Conservation (phyloP, 2,797 vertebrate genomes). For the Aratinga solstitialis region DNA sequence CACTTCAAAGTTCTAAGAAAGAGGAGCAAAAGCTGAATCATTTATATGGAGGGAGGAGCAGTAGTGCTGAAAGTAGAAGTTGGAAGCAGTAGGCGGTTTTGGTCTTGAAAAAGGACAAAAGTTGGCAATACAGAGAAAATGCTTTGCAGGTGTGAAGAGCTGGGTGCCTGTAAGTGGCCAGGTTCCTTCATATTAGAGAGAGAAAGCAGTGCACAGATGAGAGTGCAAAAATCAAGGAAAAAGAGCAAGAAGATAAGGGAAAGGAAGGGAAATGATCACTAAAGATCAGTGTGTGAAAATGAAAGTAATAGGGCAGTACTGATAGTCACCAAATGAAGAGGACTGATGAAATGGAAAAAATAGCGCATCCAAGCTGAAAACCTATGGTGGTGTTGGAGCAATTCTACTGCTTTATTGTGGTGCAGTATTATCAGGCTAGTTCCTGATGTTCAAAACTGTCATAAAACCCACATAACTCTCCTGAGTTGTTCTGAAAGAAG, state of each 20-base stretch:
- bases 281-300: not conserved
- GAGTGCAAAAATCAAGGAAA: not conserved
- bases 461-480: not conserved
- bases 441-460: not conserved
- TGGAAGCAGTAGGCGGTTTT: not conserved
- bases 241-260: not conserved
- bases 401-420: not conserved
- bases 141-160: not conserved
- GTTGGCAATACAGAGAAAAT: not conserved
- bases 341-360: not conserved
- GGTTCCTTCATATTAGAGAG: not conserved
- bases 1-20: not conserved
- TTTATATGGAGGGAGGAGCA: not conserved
- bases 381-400: not conserved
- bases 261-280: not conserved
- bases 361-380: not conserved
- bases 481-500: not conserved
- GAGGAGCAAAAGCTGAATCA: not conserved
- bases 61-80: not conserved
- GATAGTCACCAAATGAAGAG: not conserved
- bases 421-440: not conserved
- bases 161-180: not conserved
- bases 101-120: not conserved
- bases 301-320: not conserved
- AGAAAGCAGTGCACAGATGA: not conserved